Percentiles rank a stretch among this genome's conserved stretches.
Conservation (phyloP, 2,888 invertebrate species). For the Cheilosia impressa region DNA sequence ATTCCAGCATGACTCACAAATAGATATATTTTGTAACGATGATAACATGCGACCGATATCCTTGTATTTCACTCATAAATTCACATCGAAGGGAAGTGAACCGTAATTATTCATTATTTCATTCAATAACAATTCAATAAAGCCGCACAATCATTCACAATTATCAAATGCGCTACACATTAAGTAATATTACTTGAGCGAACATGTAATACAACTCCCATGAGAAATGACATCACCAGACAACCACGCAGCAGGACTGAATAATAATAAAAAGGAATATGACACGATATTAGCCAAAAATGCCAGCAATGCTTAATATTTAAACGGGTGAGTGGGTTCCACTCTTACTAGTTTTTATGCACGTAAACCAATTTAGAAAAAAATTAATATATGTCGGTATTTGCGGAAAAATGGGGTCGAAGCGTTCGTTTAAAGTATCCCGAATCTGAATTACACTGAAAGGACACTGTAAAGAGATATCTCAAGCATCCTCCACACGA, state of each 20-base stretch:
- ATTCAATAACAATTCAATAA: not conserved
- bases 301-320: not conserved
- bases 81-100: not conserved
- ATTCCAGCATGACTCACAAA: constrained; percentile 20
- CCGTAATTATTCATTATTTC: not conserved
- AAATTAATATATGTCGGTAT: not conserved
- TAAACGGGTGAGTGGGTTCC: no score
- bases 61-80: not conserved
- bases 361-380: constrained; percentile 24
- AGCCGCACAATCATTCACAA: not conserved
- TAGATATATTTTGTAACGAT: not conserved
- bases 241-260: constrained; percentile 34
- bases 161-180: not conserved
- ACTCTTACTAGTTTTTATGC: not conserved
- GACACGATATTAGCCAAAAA: constrained; percentile 33
- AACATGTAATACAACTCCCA: constrained; percentile 33
- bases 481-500: constrained; percentile 51
- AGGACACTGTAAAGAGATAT: constrained; percentile 50
- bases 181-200: constrained; percentile 7
- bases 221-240: constrained; percentile 62
- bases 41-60: not conserved
- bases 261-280: constrained; percentile 25
- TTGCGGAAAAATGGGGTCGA: constrained; percentile 19
- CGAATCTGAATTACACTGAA: constrained; percentile 64
- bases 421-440: constrained; percentile 66